Conservation (phyloP, 2,113 vertebrate species). For the Sturnus vulgaris region DNA sequence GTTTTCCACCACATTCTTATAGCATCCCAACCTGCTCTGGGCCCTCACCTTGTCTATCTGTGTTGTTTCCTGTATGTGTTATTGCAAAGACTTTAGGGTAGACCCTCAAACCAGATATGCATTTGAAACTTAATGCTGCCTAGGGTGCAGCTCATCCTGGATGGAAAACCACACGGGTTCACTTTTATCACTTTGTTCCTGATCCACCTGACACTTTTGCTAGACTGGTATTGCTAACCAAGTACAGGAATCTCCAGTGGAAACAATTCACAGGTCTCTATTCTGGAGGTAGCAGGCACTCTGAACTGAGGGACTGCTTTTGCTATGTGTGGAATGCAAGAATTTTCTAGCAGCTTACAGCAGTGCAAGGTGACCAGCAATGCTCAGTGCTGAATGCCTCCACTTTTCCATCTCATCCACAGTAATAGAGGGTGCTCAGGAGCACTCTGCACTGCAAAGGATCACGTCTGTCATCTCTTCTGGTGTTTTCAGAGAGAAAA, state of each 20-base stretch:
- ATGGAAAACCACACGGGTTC: not conserved
- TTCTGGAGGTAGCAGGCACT: not conserved
- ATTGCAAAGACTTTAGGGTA: not conserved
- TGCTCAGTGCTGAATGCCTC: not conserved
- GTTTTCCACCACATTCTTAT: not conserved
- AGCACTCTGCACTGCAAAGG: slow-evolving; percentile 15
- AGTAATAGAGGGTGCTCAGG: slow-evolving; percentile 3
- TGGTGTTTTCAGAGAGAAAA: slow-evolving; percentile 42
- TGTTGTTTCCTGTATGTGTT: not conserved
- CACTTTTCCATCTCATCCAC: not conserved
- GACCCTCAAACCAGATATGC: not conserved
- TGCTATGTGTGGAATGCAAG: not conserved
- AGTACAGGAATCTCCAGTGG: not conserved
- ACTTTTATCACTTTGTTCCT: not conserved
- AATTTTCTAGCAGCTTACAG: not conserved
- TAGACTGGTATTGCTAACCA: not conserved
- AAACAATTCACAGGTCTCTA: accelerated
- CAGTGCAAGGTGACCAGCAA: not conserved
- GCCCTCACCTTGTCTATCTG: not conserved
- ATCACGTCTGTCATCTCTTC: slow-evolving; percentile 42
- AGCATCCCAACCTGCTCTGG: not conserved
- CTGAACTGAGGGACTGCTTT: not conserved
- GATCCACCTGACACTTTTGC: not conserved
- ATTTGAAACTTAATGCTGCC: not conserved
- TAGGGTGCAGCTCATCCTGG: not conserved